Evolutionary conservation across 2,888 invertebrate genomes (phyloP).

Genomic region (Acleris holmiana): DNA sequence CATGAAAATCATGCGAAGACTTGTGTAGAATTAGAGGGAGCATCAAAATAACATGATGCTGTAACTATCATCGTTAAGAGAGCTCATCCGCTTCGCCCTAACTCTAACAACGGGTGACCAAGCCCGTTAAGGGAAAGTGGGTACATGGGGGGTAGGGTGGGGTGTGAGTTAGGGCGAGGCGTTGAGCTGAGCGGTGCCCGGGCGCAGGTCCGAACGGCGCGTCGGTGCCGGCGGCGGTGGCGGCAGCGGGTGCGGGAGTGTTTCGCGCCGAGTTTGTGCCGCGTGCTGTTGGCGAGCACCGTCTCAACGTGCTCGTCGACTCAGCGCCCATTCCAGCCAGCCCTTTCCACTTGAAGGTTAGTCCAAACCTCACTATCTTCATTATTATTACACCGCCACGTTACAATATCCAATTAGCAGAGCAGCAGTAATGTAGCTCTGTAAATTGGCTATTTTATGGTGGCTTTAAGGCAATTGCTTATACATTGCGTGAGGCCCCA

Average conservation of each 20-base stretch:
- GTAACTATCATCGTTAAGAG: conserved; percentile 64
- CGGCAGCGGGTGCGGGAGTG: conserved; percentile 91
- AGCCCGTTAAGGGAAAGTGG: conserved; percentile 4
- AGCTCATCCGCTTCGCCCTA: conserved; percentile 83
- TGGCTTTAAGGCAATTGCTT: no score
- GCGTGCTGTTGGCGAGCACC: conserved; percentile 95
- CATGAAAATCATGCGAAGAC: conserved; percentile 45
- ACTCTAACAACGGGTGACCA: conserved; percentile 49
- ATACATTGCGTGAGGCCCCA: no score
- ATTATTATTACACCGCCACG: no score
- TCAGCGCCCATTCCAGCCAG: conserved; percentile 94
- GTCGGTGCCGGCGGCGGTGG: conserved; percentile 94
- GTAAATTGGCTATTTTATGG: no score
- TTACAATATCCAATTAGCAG: no score
- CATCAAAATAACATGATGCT: conserved; percentile 61
- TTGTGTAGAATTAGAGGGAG: conserved; percentile 41
- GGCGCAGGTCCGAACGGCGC: conserved; percentile 95
- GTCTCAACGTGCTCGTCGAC: conserved; percentile 93
- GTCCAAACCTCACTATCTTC: conserved; percentile 13
- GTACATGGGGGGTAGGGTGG: conserved; percentile 24
- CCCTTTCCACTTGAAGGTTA: conserved; percentile 95
- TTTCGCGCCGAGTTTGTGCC: conserved; percentile 97
- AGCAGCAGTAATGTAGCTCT: no score
- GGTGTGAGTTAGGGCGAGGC: conserved; percentile 66
- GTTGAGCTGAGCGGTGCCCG: conserved; percentile 70